Percentiles rank a stretch among this genome's conserved stretches.
Evolutionary conservation across 2,113 vertebrate species (phyloP).

Genomic region (Nothoprocta perdicaria): DNA sequence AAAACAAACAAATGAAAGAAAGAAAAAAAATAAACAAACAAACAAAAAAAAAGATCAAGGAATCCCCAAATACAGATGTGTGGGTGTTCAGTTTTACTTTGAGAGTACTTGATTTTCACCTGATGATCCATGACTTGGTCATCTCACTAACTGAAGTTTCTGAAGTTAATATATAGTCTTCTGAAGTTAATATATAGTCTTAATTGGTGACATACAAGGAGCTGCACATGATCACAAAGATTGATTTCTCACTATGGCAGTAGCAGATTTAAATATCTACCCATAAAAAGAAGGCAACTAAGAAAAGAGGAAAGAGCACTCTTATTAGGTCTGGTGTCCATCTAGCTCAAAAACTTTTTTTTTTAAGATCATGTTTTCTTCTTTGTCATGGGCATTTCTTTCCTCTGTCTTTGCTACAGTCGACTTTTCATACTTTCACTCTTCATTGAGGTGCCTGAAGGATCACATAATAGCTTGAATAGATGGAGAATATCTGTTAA

Average conservation of each 20-base stretch:
- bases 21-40: neutral
- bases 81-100: neutral
- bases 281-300: neutral
- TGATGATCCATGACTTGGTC: neutral
- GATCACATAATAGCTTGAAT: conserved; percentile 8
- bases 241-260: neutral
- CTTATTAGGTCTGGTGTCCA: neutral
- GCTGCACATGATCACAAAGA: neutral
- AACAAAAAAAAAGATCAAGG: neutral
- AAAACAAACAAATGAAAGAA: neutral
- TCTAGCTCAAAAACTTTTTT: neutral
- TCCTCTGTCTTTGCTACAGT: neutral
- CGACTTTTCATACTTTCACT: conserved; percentile 15
- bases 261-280: neutral
- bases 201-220: neutral
- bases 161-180: neutral
- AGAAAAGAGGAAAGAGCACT: neutral
- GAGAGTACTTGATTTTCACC: neutral
- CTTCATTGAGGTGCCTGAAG: neutral
- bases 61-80: too few relatives aligned
- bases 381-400: neutral
- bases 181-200: neutral
- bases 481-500: conserved; percentile 36
- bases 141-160: neutral
- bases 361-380: neutral